A percentile compares a stretch with the other conserved stretches of the same genome.
Evolutionary conservation across 1,140 invertebrate species (phyloP).

Genomic region (Ylistrum balloti): DNA sequence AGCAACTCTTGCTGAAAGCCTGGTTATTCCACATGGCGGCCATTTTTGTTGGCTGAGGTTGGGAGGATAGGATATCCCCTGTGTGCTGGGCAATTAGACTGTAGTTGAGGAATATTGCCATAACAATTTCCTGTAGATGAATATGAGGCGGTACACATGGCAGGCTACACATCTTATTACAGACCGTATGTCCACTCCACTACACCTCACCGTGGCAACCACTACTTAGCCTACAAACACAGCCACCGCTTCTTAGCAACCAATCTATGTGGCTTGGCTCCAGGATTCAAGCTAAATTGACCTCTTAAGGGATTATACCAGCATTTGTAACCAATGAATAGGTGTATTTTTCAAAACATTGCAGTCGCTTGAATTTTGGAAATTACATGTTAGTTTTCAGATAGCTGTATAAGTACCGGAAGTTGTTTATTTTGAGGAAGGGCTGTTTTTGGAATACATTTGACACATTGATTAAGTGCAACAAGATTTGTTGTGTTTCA

Average conservation of each 20-base stretch:
- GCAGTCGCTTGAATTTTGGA: slow-evolving; percentile 14
- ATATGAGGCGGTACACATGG: slow-evolving; percentile 32
- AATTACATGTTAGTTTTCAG: not conserved
- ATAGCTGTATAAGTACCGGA: slow-evolving; percentile 2
- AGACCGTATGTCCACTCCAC: not conserved
- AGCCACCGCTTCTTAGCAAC: slow-evolving; percentile 10
- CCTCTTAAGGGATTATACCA: slow-evolving; percentile 25
- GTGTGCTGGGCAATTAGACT: slow-evolving; percentile 2
- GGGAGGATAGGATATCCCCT: not conserved
- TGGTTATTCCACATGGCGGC: not conserved
- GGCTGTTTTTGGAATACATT: not conserved
- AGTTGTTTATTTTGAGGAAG: not conserved
- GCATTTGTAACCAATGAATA: slow-evolving; percentile 31
- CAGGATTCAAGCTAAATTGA: slow-evolving; percentile 34
- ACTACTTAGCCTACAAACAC: slow-evolving; percentile 33
- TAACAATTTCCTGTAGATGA: slow-evolving; percentile 39
- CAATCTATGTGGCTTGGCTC: not conserved
- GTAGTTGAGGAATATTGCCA: slow-evolving; percentile 38
- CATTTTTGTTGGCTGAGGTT: slow-evolving; percentile 20
- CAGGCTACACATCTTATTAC: slow-evolving; percentile 32
- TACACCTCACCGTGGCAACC: slow-evolving; percentile 23
- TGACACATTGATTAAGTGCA: slow-evolving; percentile 27
- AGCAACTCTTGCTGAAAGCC: not conserved
- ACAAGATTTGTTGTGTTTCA: slow-evolving; percentile 28
- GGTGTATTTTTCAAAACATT: slow-evolving; percentile 17